Conservation (phyloP, 37 sponge, comb jelly and placozoan genomes). For the Theonella swinhoei region DNA sequence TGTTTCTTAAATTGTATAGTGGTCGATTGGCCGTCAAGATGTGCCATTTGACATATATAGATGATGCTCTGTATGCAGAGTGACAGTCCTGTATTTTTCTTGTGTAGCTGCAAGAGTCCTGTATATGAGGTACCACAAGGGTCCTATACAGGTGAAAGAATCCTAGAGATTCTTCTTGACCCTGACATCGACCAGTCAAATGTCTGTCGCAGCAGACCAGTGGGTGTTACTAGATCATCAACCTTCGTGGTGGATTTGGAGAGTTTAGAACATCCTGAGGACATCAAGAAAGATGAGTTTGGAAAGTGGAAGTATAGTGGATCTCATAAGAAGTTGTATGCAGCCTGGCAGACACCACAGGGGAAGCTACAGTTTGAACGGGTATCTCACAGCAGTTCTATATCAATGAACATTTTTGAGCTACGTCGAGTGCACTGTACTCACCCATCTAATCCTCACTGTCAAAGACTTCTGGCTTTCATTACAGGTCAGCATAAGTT, state of each 20-base stretch:
- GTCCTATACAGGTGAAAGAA: constrained; percentile 33
- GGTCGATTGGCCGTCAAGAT: too few relatives aligned
- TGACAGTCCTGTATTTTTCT: too few relatives aligned
- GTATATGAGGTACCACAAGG: constrained; percentile 34
- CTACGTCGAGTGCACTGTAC: constrained; percentile 38
- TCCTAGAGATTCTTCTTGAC: constrained; percentile 35
- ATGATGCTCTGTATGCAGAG: too few relatives aligned
- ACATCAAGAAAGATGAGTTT: constrained; percentile 51
- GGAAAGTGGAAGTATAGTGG: constrained; percentile 52
- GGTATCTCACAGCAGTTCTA: constrained; percentile 41
- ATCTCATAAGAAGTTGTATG: constrained; percentile 21
- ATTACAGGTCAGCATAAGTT: constrained; percentile 41
- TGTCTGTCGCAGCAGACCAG: constrained; percentile 32
- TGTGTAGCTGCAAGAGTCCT: too few relatives aligned
- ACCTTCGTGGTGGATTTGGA: constrained; percentile 39
- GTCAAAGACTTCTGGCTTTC: constrained; percentile 48
- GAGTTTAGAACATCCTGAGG: constrained; percentile 25
- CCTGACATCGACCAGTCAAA: constrained; percentile 9
- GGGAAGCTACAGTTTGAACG: constrained; percentile 37
- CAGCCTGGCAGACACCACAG: not conserved
- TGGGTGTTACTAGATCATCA: constrained; percentile 5
- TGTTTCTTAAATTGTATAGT: too few relatives aligned
- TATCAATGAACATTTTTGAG: constrained; percentile 37
- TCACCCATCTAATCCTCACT: constrained; percentile 50
- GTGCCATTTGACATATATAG: too few relatives aligned